phyloP scores from a whole-genome alignment of 2,113 vertebrate genomes.

The Aldabrachelys gigantea region DNA sequence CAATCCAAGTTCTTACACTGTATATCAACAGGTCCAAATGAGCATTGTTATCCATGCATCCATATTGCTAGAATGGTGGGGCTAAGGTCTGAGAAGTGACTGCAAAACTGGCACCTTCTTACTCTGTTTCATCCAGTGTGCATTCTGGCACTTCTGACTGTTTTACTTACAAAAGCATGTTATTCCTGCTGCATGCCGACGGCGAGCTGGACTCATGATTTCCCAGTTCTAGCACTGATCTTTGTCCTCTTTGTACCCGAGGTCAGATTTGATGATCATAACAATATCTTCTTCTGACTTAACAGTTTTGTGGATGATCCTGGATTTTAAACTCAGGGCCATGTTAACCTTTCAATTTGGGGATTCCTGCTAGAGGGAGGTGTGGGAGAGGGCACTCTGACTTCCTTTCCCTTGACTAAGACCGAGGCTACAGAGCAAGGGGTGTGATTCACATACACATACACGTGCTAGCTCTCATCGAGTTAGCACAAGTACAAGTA shows the following conservation, averaged over 20 bases:
- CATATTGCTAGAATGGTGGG: neutral
- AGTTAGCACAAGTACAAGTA: neutral
- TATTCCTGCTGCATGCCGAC: neutral
- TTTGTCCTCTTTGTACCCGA: neutral
- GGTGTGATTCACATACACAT: neutral
- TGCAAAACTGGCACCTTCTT: neutral
- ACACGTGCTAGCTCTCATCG: neutral
- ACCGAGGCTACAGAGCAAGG: neutral
- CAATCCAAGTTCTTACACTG: neutral
- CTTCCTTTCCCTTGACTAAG: neutral
- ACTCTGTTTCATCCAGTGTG: neutral
- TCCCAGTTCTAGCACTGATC: neutral
- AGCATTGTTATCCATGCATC: neutral
- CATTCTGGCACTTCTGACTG: neutral
- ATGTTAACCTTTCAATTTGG: neutral
- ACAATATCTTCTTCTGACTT: neutral
- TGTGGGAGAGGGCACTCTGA: neutral
- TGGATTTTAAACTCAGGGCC: neutral
- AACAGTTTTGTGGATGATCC: neutral
- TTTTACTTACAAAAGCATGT: neutral
- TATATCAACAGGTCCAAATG: rapidly evolving
- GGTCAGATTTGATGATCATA: neutral
- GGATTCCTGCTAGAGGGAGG: neutral
- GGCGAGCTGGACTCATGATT: neutral
- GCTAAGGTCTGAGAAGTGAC: neutral